Conservation (phyloP, 2,797 vertebrate genomes). For the Iguana delicatissima region DNA sequence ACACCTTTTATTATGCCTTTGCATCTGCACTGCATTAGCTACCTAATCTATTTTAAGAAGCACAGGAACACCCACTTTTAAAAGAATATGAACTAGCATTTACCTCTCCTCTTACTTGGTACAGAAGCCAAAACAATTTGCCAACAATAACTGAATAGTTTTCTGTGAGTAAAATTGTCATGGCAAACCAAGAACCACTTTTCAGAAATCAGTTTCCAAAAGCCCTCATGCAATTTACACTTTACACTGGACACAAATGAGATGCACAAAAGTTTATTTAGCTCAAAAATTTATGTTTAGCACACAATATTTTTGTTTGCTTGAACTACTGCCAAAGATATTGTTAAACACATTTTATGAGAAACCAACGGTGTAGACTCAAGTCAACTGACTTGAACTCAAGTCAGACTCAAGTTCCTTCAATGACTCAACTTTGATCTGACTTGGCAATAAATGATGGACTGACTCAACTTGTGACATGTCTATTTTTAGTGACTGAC, state of each 20-base stretch:
- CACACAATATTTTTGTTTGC: conserved; percentile 52
- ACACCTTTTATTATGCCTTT: background rate
- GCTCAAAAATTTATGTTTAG: conserved; percentile 57
- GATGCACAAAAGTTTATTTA: conserved; percentile 45
- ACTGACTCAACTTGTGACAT: too few species aligned
- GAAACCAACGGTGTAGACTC: too few species aligned
- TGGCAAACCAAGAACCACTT: conserved; percentile 61
- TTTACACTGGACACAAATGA: conserved; percentile 27
- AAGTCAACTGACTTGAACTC: too few species aligned
- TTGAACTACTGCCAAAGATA: conserved; percentile 51
- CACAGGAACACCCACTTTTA: background rate
- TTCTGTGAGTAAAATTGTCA: conserved; percentile 55
- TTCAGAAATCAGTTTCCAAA: conserved; percentile 55
- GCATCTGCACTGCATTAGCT: background rate
- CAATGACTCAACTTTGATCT: too few species aligned
- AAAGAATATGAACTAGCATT: background rate
- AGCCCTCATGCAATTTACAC: conserved; percentile 65
- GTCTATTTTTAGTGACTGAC: too few species aligned
- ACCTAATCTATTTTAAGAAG: background rate
- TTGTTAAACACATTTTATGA: background rate
- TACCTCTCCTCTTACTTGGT: conserved; percentile 8
- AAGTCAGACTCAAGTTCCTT: too few species aligned
- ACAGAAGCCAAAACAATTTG: background rate
- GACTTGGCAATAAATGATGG: too few species aligned
- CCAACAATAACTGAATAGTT: conserved; percentile 47